Percentiles rank a stretch among this genome's conserved stretches.
Evolutionary conservation across 2,797 vertebrate species (phyloP).

Genomic region (Acestrorhynchus altus): DNA sequence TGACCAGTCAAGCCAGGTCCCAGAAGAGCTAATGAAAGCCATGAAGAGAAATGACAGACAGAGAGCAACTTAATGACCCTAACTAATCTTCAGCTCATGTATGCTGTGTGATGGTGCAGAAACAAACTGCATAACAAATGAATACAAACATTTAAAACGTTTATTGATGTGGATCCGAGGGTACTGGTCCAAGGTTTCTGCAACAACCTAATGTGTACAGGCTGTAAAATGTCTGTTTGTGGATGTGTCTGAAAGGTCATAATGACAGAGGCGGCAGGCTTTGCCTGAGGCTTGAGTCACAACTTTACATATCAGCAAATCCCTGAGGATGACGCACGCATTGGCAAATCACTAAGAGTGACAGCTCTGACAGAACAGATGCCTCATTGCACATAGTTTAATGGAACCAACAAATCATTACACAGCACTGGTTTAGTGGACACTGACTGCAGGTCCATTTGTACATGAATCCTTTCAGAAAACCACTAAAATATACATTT

Average conservation of each 20-base stretch:
- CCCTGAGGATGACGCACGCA: constrained; percentile 20
- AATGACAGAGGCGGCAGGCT: constrained; percentile 20
- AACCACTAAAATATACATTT: too few species aligned
- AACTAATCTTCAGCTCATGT: constrained; percentile 17
- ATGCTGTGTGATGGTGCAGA: neutral
- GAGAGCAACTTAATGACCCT: neutral
- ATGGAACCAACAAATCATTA: neutral
- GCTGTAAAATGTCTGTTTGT: constrained; percentile 8
- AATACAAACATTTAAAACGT: neutral
- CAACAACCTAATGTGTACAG: neutral
- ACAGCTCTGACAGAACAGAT: constrained; percentile 11
- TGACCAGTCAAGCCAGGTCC: constrained; percentile 54
- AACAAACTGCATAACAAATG: neutral
- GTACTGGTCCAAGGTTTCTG: constrained; percentile 9
- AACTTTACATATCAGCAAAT: neutral
- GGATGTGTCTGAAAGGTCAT: constrained; percentile 37
- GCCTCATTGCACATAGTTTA: neutral
- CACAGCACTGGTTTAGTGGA: neutral
- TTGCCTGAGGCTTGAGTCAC: constrained; percentile 18
- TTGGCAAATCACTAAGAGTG: constrained; percentile 14
- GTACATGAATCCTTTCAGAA: neutral
- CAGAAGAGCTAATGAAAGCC: constrained; percentile 31
- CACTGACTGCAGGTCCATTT: neutral
- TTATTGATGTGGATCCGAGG: constrained; percentile 8
- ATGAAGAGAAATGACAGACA: constrained; percentile 44